These are phyloP conservation scores for Ooceraea biroi DNA, from an alignment of 1,140 invertebrate species.

Conservation along the genomic window DNA sequence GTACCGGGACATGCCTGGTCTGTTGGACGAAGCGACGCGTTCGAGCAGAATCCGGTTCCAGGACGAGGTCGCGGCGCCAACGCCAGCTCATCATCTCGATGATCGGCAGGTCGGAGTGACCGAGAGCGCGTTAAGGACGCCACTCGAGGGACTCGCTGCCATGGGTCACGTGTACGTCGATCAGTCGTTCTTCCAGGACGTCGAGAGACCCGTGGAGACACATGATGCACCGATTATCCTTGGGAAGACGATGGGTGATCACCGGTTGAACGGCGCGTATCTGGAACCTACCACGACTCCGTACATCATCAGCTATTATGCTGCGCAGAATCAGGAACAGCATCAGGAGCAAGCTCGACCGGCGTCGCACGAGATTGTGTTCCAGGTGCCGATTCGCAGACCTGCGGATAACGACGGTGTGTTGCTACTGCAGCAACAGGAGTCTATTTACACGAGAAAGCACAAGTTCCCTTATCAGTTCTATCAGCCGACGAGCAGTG, in stretches of 20 bases:
- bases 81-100: background rate
- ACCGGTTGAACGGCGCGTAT: slow-evolving; percentile 7
- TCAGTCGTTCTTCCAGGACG: slow-evolving; percentile 41
- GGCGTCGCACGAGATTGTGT: slow-evolving; percentile 30
- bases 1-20: background rate
- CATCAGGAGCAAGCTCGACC: slow-evolving; percentile 47
- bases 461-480: slow-evolving; percentile 76
- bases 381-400: slow-evolving; percentile 34
- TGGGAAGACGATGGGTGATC: slow-evolving; percentile 49
- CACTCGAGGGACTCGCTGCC: background rate
- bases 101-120: slow-evolving; percentile 1
- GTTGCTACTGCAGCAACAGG: slow-evolving; percentile 73
- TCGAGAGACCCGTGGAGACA: slow-evolving; percentile 39
- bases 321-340: slow-evolving; percentile 6
- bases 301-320: slow-evolving; percentile 25
- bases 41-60: slow-evolving; percentile 67
- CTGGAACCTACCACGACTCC: slow-evolving; percentile 12
- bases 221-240: slow-evolving; percentile 15
- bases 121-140: slow-evolving; percentile 3
- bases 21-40: slow-evolving; percentile 1
- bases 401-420: slow-evolving; percentile 73
- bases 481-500: slow-evolving; percentile 64
- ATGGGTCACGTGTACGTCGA: background rate
- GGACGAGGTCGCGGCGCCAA: slow-evolving; percentile 38
- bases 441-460: slow-evolving; percentile 70